Base-by-base conservation (phyloP, 2,888 invertebrate genomes). In the Seira musarum region DNA sequence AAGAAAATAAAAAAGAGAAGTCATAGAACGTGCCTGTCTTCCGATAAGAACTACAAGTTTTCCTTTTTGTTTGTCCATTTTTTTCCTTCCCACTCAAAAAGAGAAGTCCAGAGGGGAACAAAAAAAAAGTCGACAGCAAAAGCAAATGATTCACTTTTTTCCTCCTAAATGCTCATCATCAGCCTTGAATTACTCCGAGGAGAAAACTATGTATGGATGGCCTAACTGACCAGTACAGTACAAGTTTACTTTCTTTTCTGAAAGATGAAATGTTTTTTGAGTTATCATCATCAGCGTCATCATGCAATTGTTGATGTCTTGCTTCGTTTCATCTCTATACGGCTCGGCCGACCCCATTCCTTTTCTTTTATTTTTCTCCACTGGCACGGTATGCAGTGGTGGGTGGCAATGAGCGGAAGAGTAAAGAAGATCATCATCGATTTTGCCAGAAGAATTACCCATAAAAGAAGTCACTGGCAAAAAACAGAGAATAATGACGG, bases 101-200 rank as follows among this genome's bases (percentile, higher is more conserved):
- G 21, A 21, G 21, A 70, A 13, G 49, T 2, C 57, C 19, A 19
- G 30, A 60, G 70, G 19, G 61, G 22, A 21, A 15, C 2, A 19
- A 6, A 21, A 10, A 53, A 35, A 60, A 2, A n/a, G n/a, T n/a
- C n/a, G n/a, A n/a, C n/a, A 60, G 53, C 22, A 69, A 35, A 30
- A 21, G 70, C 35, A 60, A 70, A 70, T 75, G 60, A 67, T 67
- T 61, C 64, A 57, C 72, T 73, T 65, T 64, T 64, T 3, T 63
- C 46, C 17, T 35, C 74, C 22, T 74, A 74, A 76, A 68, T 61
- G 64, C 40, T 64, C 64, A 70, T 77, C 70, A 77, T 77, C 71
- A 69, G 63, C 69, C 63, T 46, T 70, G 60, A 65, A 71, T 71
- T 40, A 60, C 63, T 60, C 63, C 22, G 63, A 71, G 53, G 19